Evolutionary conservation across 2,888 invertebrate species (phyloP).

Genomic region (Sphinx pinastri): DNA sequence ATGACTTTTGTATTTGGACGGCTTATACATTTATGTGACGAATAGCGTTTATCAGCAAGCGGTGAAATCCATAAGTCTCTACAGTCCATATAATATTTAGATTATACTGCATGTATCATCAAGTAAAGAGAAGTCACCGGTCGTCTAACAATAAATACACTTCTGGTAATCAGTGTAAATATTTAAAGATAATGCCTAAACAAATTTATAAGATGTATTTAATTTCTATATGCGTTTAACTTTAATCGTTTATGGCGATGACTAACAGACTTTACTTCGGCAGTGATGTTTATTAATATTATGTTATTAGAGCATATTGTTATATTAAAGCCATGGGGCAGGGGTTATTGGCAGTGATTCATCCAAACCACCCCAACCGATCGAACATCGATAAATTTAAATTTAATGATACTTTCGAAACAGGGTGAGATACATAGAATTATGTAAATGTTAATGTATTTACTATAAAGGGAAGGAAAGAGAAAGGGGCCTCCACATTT

Average conservation of each 20-base stretch:
- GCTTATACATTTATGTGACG: no score
- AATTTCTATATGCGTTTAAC: not conserved
- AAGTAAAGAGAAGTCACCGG: no score
- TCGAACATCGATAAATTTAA: conserved; percentile 35
- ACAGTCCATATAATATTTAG: no score
- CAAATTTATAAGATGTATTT: not conserved
- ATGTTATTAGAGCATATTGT: conserved; percentile 8
- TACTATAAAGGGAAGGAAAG: not conserved
- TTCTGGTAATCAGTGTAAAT: no score
- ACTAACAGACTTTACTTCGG: not conserved
- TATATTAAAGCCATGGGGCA: conserved; percentile 29
- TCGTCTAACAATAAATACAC: no score
- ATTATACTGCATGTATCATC: no score
- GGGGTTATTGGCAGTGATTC: conserved; percentile 32
- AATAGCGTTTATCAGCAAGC: no score
- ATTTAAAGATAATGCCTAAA: no score
- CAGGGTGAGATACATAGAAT: conserved; percentile 1
- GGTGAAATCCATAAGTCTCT: no score
- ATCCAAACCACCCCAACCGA: conserved; percentile 33
- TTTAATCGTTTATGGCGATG: not conserved
- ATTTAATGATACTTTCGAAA: conserved; percentile 14
- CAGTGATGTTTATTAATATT: not conserved
- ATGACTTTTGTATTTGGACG: no score
- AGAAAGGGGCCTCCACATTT: not conserved
- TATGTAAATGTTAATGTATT: not conserved